Evolutionary conservation across 1,140 invertebrate species (phyloP).

Genomic region (Apis cerana): DNA sequence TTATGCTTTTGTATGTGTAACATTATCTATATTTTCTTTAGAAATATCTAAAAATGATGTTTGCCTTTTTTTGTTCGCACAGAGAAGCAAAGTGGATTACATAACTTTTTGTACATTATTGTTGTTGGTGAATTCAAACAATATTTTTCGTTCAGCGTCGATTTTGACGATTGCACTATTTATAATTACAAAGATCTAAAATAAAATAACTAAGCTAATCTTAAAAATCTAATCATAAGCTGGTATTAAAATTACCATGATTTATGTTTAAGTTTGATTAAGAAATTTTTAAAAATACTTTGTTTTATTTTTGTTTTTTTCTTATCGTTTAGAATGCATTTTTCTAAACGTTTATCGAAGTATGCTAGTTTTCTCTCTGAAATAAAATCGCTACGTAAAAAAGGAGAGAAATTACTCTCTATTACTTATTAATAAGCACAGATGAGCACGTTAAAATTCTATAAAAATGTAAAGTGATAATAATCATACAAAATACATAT

Average conservation of each 20-base stretch:
- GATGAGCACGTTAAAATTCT: slow-evolving; percentile 43
- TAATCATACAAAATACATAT: slow-evolving; percentile 26
- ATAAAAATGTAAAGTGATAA: slow-evolving; percentile 42
- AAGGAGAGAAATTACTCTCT: slow-evolving; percentile 46
- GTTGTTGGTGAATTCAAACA: slow-evolving; percentile 66
- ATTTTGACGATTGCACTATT: slow-evolving; percentile 78
- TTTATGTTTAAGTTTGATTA: slow-evolving; percentile 60
- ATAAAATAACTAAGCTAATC: slow-evolving; percentile 72
- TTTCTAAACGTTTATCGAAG: slow-evolving; percentile 44
- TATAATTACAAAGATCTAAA: slow-evolving; percentile 76
- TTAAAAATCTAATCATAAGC: slow-evolving; percentile 70
- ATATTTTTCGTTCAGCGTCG: slow-evolving; percentile 54
- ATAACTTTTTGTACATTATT: slow-evolving; percentile 77
- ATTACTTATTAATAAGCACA: slow-evolving; percentile 62
- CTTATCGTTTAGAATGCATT: slow-evolving; percentile 58
- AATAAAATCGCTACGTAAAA: slow-evolving; percentile 51
- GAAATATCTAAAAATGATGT: slow-evolving; percentile 72
- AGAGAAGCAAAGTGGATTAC: slow-evolving; percentile 71
- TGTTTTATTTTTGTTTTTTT: slow-evolving; percentile 32
- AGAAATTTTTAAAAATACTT: slow-evolving; percentile 67
- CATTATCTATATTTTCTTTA: slow-evolving; percentile 74
- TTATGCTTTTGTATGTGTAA: slow-evolving; percentile 69
- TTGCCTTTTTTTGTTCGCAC: slow-evolving; percentile 50
- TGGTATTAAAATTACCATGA: slow-evolving; percentile 71
- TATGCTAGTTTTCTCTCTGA: slow-evolving; percentile 14